Evolutionary conservation across 2,113 vertebrate genomes (phyloP).

Genomic region (Colinus virginianus): DNA sequence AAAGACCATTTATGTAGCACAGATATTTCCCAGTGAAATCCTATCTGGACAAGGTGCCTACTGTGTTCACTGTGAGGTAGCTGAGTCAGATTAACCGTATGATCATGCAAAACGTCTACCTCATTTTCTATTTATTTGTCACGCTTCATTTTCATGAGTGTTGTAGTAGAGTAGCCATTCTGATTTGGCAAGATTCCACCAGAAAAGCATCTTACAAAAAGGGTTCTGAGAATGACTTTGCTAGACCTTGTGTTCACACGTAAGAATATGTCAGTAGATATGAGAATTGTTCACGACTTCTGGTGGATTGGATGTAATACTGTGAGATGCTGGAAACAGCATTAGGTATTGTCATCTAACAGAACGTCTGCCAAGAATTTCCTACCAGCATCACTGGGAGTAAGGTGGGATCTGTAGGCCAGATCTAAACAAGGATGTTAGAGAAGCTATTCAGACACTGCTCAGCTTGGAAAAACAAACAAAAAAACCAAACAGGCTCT

Average conservation of each 20-base stretch:
- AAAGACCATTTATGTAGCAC: background rate
- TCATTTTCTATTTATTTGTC: background rate
- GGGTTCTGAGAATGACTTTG: background rate
- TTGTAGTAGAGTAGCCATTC: background rate
- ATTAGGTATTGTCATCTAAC: background rate
- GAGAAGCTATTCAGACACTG: slow-evolving; percentile 45
- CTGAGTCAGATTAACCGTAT: background rate
- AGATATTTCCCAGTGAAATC: background rate
- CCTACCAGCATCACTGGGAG: background rate
- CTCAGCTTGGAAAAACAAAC: slow-evolving; percentile 35
- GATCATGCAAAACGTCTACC: background rate
- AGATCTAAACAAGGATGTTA: slow-evolving; percentile 33
- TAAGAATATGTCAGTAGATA: background rate
- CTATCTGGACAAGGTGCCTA: background rate
- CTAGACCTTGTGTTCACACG: background rate
- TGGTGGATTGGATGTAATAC: background rate
- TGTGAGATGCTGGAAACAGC: background rate
- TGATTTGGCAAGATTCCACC: background rate
- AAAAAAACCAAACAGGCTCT: background rate
- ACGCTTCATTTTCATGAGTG: background rate
- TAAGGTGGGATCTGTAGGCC: slow-evolving; percentile 19
- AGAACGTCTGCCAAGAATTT: slow-evolving; percentile 38
- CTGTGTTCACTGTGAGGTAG: background rate
- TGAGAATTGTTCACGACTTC: background rate
- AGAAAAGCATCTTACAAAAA: background rate